Evolutionary conservation across 1,140 invertebrate genomes (phyloP).

Genomic region (Tetranychus urticae): DNA sequence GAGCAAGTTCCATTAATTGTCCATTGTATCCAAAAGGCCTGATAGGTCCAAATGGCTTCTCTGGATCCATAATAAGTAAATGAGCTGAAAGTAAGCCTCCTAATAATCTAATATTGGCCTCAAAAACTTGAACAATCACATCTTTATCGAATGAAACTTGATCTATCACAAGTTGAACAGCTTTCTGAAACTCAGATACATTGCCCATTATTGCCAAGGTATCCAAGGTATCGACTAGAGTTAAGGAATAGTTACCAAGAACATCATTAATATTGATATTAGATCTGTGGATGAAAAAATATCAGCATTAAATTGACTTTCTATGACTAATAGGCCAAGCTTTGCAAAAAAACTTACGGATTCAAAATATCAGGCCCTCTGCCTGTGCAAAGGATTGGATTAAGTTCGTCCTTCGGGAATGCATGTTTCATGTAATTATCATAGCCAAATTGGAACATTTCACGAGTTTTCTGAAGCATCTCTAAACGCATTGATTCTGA

Average conservation of each 20-base stretch:
- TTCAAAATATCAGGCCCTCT: constrained; percentile 34
- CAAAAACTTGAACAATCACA: constrained; percentile 41
- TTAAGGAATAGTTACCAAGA: constrained; percentile 35
- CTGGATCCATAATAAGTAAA: constrained; percentile 33
- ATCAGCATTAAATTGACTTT: not conserved
- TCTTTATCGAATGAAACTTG: constrained; percentile 36
- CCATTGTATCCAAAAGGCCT: constrained; percentile 29
- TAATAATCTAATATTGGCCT: constrained; percentile 28
- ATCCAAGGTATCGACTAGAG: constrained; percentile 29
- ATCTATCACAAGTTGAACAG: constrained; percentile 33
- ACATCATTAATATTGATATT: constrained; percentile 51
- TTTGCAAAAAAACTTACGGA: constrained; percentile 24
- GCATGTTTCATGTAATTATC: constrained; percentile 33
- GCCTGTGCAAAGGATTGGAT: constrained; percentile 31
- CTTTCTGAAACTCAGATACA: constrained; percentile 31
- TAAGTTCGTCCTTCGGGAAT: constrained; percentile 31
- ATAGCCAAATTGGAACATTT: constrained; percentile 33
- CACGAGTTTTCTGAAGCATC: constrained; percentile 19
- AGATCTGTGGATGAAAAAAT: constrained; percentile 22
- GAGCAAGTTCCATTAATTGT: constrained; percentile 33
- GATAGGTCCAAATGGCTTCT: constrained; percentile 33
- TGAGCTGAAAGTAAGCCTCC: constrained; percentile 39
- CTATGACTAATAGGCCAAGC: no score
- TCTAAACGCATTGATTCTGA: constrained; percentile 19
- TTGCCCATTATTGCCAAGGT: constrained; percentile 31